Conservation (phyloP, 2,113 vertebrate genomes). For the Argyrosomus japonicus region DNA sequence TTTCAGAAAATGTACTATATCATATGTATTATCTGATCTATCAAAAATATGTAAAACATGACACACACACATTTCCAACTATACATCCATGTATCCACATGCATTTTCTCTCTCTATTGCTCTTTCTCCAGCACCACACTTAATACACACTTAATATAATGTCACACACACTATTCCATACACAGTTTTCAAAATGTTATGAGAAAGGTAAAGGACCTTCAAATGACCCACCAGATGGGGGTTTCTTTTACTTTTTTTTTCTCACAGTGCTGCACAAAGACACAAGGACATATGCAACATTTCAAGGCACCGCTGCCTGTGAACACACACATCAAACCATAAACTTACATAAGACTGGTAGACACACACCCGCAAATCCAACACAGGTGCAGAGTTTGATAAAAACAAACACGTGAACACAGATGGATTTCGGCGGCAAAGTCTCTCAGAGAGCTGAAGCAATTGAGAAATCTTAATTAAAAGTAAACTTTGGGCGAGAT, state of each 20-base stretch:
- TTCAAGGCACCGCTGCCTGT: not conserved
- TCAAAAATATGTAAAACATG: not conserved
- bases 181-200: constrained; percentile 46
- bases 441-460: constrained; percentile 61
- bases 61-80: not conserved
- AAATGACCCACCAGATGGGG: constrained; percentile 30
- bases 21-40: not conserved
- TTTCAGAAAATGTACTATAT: not conserved
- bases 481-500: constrained; percentile 81
- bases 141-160: not conserved
- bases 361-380: constrained; percentile 31
- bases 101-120: not conserved
- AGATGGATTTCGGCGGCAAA: constrained; percentile 68
- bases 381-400: constrained; percentile 63
- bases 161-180: not conserved
- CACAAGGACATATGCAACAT: not conserved
- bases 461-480: constrained; percentile 79
- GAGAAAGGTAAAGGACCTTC: constrained; percentile 27
- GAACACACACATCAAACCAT: constrained; percentile 5
- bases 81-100: not conserved
- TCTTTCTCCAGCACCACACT: not conserved
- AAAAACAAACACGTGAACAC: constrained; percentile 59
- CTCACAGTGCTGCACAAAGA: not conserved
- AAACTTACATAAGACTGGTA: constrained; percentile 8
- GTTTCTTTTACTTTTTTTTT: constrained; percentile 17